Base-by-base conservation (phyloP, 64 coral and sea anemone species). In the Acropora tenuis region DNA sequence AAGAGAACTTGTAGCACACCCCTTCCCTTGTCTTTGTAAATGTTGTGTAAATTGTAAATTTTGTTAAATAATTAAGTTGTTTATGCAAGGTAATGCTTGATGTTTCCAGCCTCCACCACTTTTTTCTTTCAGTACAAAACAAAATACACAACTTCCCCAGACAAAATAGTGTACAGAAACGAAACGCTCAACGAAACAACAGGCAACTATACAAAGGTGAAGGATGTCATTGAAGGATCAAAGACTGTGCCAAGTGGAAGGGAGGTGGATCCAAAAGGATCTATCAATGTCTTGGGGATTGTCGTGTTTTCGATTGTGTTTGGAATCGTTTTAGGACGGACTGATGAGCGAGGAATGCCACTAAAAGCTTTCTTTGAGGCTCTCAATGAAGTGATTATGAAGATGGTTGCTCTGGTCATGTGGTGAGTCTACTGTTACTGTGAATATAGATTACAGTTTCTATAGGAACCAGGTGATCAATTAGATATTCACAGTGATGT, bases 351-450 rank as follows among this genome's bases (percentile, higher is more conserved):
- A 2, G 96, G 96, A 1, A 82, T 89, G 49, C 93, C 93, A 4
- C 81, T 98, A 20, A 95, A 82, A 44, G 80, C 43, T 44, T 95
- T 98, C 88, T 98, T 98, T 88, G 83, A 95, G 2, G 86, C 91
- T 73, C 82, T 98, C 17, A 95, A 95, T 65, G 96, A 98, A 30
- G 89, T 98, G 41, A 78, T 95, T 1, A 98, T 98, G 93, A 87
- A 76, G 87, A 93, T 98, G 93, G 96, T 95, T 1, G 88, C 83
- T n/a, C 79, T 98, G 15, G 91, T 93, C 13, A 98, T 98, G 91
- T 98, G 97, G 97, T 98, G 73, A 88, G 97, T 90, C 30, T 30
- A 30, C 30, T 30, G 30, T 30, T 30, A 30, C 30, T 30, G 30
- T 30, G 30, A 30, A 30, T 30, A 30, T 30, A 30, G 30, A 30